These are phyloP conservation scores for Arge pagana DNA, from an alignment of 2,888 invertebrate genomes.

Conservation along the genomic window DNA sequence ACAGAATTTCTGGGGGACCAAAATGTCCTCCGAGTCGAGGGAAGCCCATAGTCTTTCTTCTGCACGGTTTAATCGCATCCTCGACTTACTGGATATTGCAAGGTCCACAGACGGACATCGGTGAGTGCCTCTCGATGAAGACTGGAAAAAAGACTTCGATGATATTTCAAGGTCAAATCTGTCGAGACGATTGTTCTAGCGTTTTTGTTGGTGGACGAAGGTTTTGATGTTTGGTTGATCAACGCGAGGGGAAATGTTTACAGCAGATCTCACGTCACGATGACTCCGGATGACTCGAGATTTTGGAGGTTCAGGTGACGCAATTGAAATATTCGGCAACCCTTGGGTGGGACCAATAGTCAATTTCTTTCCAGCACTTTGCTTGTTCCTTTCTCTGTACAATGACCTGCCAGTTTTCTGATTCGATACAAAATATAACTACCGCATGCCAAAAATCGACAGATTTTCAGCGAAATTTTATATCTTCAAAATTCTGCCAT, in stretches of 20 bases:
- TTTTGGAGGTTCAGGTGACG: slow-evolving; percentile 42
- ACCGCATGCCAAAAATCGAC: no score
- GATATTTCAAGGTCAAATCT: background rate
- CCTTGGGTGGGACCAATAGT: no score
- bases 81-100: slow-evolving; percentile 40
- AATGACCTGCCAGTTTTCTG: no score
- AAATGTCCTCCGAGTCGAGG: slow-evolving; percentile 28
- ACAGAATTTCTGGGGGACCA: slow-evolving; percentile 39
- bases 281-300: slow-evolving; percentile 31
- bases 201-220: slow-evolving; percentile 36
- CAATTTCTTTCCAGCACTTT: no score
- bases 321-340: no score
- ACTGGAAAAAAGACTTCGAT: background rate
- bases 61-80: slow-evolving; percentile 39
- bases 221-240: slow-evolving; percentile 41
- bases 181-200: slow-evolving; percentile 27
- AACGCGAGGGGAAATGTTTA: slow-evolving; percentile 41
- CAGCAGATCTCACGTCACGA: slow-evolving; percentile 32
- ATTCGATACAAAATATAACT: no score
- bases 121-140: slow-evolving; percentile 25
- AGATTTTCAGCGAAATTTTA: no score
- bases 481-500: no score
- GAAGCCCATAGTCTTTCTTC: slow-evolving; percentile 36
- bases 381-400: background rate
- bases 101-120: slow-evolving; percentile 37